These are phyloP conservation scores for Chaetorhynchus papuensis DNA, from an alignment of 2,113 vertebrate genomes.

Conservation along the genomic window DNA sequence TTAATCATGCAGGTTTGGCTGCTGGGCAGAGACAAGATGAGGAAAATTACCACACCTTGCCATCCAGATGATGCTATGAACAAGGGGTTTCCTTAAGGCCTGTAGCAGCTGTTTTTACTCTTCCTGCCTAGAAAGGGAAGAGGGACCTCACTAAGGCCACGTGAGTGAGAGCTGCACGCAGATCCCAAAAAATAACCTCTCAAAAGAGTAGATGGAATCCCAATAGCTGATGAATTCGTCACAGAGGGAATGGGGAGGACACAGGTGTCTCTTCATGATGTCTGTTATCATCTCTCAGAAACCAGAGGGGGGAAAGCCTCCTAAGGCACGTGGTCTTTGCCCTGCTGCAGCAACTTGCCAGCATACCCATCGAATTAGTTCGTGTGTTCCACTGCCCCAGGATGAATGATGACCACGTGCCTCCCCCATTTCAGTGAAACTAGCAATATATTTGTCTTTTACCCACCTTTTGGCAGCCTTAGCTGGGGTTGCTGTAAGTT, in stretches of 20 bases:
- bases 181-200: neutral
- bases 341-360: neutral
- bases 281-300: neutral
- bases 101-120: neutral
- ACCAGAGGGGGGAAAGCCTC: neutral
- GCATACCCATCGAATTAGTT: neutral
- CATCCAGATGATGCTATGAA: neutral
- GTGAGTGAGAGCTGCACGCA: neutral
- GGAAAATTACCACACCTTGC: neutral
- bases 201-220: neutral
- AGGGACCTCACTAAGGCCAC: neutral
- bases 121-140: neutral
- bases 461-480: slow-evolving; percentile 90
- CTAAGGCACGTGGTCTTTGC: neutral
- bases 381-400: neutral
- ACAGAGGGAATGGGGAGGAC: neutral
- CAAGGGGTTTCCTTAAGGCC: neutral
- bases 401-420: neutral
- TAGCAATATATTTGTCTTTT: neutral
- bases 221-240: neutral
- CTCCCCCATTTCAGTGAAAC: neutral
- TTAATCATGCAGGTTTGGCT: neutral
- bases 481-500: slow-evolving; percentile 85
- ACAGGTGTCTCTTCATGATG: neutral
- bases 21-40: neutral